Percentiles rank a stretch among this genome's conserved stretches.
These are phyloP conservation scores for Camponotus fellah DNA, from an alignment of 2,888 invertebrate species.

Conservation along the genomic window DNA sequence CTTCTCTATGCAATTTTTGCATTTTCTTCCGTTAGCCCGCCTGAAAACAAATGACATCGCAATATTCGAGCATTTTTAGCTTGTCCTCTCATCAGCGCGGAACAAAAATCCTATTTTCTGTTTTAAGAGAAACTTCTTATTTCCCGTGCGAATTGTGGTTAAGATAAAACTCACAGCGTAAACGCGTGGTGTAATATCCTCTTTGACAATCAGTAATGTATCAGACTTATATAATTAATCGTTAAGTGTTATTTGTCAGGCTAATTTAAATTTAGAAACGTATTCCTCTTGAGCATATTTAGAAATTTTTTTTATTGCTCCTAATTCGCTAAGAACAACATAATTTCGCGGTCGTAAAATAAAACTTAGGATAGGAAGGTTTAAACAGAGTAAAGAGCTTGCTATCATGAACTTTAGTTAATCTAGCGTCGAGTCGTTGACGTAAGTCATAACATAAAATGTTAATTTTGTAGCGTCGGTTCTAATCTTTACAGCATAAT, in stretches of 20 bases:
- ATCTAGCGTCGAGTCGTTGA: constrained; percentile 38
- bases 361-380: constrained; percentile 21
- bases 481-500: constrained; percentile 31
- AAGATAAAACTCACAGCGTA: background rate
- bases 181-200: background rate
- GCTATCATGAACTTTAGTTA: constrained; percentile 44
- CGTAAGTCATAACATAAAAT: constrained; percentile 38
- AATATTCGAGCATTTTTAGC: constrained; percentile 28
- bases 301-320: background rate
- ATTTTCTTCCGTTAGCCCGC: constrained; percentile 12
- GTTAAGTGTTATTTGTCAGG: background rate
- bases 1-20: constrained; percentile 20
- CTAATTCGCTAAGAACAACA: background rate
- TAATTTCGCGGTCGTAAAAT: constrained; percentile 17
- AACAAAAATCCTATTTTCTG: background rate
- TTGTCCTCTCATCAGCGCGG: background rate
- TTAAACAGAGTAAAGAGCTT: constrained; percentile 27
- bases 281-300: background rate
- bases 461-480: constrained; percentile 11
- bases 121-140: background rate
- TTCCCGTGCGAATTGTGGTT: background rate
- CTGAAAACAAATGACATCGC: constrained; percentile 20
- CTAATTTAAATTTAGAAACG: background rate
- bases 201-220: background rate
- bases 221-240: constrained; percentile 12